A percentile compares a stretch with the other conserved stretches of the same genome.
phyloP scores from a whole-genome alignment of 2,888 invertebrate genomes.

The Metalampra italica region DNA sequence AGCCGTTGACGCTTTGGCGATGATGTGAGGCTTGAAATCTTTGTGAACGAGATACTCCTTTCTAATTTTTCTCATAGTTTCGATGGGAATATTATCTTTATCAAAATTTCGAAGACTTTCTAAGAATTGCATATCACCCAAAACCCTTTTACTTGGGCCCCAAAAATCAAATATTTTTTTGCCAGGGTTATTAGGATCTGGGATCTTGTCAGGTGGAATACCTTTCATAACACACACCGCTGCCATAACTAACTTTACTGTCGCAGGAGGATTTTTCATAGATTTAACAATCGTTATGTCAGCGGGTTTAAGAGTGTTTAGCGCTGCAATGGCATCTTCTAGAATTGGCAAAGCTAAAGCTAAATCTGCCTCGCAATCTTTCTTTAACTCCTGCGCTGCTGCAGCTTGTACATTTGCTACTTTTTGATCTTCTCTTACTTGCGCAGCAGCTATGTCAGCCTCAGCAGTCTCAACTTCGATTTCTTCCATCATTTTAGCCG shows the following conservation, averaged over 20 bases:
- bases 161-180: conserved; percentile 88
- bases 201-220: conserved; percentile 86
- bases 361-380: conserved; percentile 95
- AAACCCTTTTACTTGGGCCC: conserved; percentile 89
- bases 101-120: conserved; percentile 87
- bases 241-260: conserved; percentile 91
- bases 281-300: conserved; percentile 92
- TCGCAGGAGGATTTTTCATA: conserved; percentile 92
- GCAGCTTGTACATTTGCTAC: conserved; percentile 93
- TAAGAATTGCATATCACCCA: conserved; percentile 90
- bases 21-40: conserved; percentile 87
- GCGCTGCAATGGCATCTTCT: conserved; percentile 85
- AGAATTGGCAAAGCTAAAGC: conserved; percentile 91
- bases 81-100: conserved; percentile 88
- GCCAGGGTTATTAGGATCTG: conserved; percentile 83
- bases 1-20: conserved; percentile 94
- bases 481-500: conserved; percentile 85
- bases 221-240: conserved; percentile 94
- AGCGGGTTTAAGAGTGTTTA: conserved; percentile 90
- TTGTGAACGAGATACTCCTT: conserved; percentile 86
- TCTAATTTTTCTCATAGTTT: conserved; percentile 85
- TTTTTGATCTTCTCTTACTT: conserved; percentile 92
- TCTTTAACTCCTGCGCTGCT: conserved; percentile 88
- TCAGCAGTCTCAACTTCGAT: conserved; percentile 87
- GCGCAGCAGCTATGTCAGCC: conserved; percentile 87